Conservation (phyloP, 2,888 invertebrate genomes). For the Lasioglossum morio region DNA sequence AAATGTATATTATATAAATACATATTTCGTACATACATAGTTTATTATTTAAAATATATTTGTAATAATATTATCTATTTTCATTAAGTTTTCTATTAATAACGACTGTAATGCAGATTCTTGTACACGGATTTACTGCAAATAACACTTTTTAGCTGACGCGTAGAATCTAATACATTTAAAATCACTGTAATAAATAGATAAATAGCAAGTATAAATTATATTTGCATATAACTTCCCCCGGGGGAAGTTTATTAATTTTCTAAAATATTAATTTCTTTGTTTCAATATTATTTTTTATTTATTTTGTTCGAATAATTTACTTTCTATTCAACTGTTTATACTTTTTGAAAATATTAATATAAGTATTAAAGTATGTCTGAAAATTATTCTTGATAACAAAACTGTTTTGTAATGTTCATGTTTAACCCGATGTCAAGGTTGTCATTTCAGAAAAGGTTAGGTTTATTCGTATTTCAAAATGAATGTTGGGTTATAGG, state of each 20-base stretch:
- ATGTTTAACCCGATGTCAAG: constrained; percentile 4
- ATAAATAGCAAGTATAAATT: background rate
- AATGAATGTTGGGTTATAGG: background rate
- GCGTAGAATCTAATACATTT: background rate
- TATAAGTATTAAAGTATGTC: background rate
- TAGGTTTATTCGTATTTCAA: constrained; percentile 13
- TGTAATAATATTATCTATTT: background rate
- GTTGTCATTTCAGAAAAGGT: background rate
- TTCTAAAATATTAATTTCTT: background rate
- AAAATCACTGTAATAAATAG: background rate
- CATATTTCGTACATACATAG: too few relatives aligned
- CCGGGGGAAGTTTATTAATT: too few relatives aligned
- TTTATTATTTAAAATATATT: background rate
- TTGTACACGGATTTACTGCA: background rate
- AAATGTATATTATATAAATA: background rate
- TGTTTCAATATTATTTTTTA: background rate
- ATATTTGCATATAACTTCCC: background rate
- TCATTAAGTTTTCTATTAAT: background rate
- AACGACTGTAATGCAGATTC: background rate
- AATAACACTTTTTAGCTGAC: background rate
- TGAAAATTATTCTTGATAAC: background rate
- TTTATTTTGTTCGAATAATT: background rate
- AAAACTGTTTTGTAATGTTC: background rate
- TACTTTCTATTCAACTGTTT: background rate
- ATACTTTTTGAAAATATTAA: background rate